Base-by-base conservation (phyloP, 2,113 vertebrate species). In the Paramormyrops kingsleyae region DNA sequence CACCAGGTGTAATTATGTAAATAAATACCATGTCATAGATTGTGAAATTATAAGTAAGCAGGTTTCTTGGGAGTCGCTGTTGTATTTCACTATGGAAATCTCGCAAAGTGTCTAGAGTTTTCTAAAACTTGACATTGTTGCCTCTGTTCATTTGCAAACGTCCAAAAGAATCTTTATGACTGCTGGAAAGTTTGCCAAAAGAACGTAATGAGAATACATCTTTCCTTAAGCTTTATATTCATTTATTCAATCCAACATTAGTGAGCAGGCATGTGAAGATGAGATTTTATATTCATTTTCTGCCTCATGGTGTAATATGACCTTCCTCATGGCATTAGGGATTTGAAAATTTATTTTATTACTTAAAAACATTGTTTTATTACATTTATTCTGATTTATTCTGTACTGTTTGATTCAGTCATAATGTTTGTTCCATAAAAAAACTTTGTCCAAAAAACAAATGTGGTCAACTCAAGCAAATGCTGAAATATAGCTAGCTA, bases 1-100 rank as follows among this genome's bases (percentile, higher is more conserved):
- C 50, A 53, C 52, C 74, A 89, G 70, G 88, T 89, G 88, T 83
- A 52, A 47, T 83, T 83, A 89, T 89, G 88, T 77, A 89, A 89
- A 89, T 83, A 53, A 83, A 89, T 49, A 83, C 21, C 31, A 24
- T 74, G 35, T 13, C 15, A 17, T 83, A 35, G 19, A n/a, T 39
- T 19, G 70, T 42, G 35, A 42, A 83, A 83, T 24, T 3, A 42
- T 47, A 89, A 83, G 53, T 50, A 74, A 39, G 50, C 19, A 53
- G 39, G 19, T 83, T 89, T 89, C 74, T 56, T 50, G 56, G 35
- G 17, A 31, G 47, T 7, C 10, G 17, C 5, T 53, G 52, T 83
- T 83, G 47, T 50, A 27, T 52, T 56, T 15, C n/a, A 56, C 42
- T 80, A 27, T 35, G 49, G 35, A 80, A 50, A 89, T 42, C 35